Percentiles rank a stretch among this genome's conserved stretches.
Conservation (phyloP, 2,113 vertebrate species). For the Eublepharis macularius region DNA sequence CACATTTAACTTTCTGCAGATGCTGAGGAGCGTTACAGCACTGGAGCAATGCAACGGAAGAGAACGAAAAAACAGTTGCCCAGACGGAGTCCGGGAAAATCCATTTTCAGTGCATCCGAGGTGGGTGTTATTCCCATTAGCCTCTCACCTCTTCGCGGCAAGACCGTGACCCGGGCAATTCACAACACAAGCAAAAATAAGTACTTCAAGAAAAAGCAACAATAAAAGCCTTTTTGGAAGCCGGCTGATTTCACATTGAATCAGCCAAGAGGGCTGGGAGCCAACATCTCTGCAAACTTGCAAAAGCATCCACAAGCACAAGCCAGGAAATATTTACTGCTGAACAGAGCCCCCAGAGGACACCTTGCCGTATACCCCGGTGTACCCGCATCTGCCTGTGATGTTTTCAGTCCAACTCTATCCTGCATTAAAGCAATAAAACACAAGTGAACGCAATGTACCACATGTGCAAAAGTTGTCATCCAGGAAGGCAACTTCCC, state of each 20-base stretch:
- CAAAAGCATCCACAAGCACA: slow-evolving; percentile 46
- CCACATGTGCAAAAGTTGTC: neutral
- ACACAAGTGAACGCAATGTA: neutral
- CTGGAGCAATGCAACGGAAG: slow-evolving; percentile 15
- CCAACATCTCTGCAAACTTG: slow-evolving; percentile 35
- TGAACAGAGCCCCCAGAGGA: neutral
- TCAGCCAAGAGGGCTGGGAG: slow-evolving; percentile 43
- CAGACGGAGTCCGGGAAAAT: neutral
- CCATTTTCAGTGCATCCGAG: neutral
- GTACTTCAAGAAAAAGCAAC: neutral
- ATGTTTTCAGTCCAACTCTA: neutral
- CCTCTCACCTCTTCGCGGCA: slow-evolving; percentile 12
- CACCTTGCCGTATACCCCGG: neutral
- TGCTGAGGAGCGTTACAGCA: neutral
- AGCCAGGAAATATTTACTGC: slow-evolving; percentile 21
- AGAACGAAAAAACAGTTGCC: neutral
- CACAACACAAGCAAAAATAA: slow-evolving; percentile 19
- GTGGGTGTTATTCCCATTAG: neutral
- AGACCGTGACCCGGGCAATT: neutral
- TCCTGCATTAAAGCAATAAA: neutral
- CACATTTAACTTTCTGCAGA: slow-evolving; percentile 32
- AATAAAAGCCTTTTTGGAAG: slow-evolving; percentile 8
- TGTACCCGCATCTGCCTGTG: neutral
- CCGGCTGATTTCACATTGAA: slow-evolving; percentile 25
- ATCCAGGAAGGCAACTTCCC: neutral